phyloP scores from a whole-genome alignment of 1,140 invertebrate species.

The Macrotrachela quadricornifera region DNA sequence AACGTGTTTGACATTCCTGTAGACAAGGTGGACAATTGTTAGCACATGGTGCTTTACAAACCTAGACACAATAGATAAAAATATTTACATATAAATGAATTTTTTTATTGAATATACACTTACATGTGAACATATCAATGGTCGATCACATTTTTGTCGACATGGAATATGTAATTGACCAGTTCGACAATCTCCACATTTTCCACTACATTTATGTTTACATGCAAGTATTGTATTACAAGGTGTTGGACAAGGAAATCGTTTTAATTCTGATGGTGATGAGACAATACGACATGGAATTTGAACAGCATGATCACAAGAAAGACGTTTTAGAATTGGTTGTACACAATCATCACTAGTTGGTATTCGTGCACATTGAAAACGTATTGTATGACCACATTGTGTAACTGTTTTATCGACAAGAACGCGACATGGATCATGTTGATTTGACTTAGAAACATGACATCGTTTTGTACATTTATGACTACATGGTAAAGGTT shows the following conservation, averaged over 20 bases:
- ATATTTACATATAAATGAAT: background rate
- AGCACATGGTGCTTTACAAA: constrained; percentile 5
- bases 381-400: background rate
- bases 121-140: background rate
- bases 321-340: too few relatives aligned
- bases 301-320: too few relatives aligned
- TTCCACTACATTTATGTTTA: constrained; percentile 37
- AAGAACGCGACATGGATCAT: background rate
- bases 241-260: constrained; percentile 3
- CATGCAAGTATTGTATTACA: constrained; percentile 32
- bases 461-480: constrained; percentile 36
- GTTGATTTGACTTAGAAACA: background rate
- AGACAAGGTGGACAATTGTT: constrained; percentile 35
- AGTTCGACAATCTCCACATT: constrained; percentile 37
- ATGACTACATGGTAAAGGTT: constrained; percentile 35
- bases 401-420: background rate
- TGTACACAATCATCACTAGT: too few relatives aligned
- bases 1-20: constrained; percentile 36
- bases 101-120: background rate
- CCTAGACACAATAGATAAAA: too few relatives aligned
- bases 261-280: too few relatives aligned
- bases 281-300: too few relatives aligned
- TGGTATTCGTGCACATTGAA: too few relatives aligned
- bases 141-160: constrained; percentile 11
- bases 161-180: constrained; percentile 38